Evolutionary conservation across 2,888 invertebrate species (phyloP).

Genomic region (Baccha elongata): DNA sequence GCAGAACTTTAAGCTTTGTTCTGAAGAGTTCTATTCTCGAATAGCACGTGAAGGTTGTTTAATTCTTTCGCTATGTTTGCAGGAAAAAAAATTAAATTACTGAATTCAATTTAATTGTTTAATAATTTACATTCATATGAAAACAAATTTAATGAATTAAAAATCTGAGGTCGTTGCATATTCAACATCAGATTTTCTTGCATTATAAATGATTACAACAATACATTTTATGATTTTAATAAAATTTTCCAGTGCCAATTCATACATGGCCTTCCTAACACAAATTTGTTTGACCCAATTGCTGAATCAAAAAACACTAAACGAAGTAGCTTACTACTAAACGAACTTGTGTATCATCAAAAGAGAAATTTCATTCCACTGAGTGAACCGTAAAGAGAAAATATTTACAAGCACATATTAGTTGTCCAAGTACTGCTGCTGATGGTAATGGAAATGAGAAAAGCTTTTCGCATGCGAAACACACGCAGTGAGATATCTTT

Average conservation of each 20-base stretch:
- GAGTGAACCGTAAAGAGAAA: conserved; percentile 40
- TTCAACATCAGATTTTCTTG: background rate
- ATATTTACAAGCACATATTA: background rate
- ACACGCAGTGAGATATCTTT: conserved; percentile 31
- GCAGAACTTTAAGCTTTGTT: conserved; percentile 35
- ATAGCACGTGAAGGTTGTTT: background rate
- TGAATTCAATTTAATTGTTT: background rate
- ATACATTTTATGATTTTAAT: conserved; percentile 45
- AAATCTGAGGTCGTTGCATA: background rate
- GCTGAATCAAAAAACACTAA: conserved; percentile 28
- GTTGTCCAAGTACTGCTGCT: background rate
- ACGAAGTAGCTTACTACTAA: background rate
- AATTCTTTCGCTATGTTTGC: background rate
- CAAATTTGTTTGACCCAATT: conserved; percentile 63
- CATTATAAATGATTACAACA: conserved; percentile 14
- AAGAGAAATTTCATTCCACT: conserved; percentile 37
- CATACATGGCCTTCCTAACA: conserved; percentile 60
- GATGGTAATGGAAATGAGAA: background rate
- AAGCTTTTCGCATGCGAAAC: conserved; percentile 62
- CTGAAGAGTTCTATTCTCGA: background rate
- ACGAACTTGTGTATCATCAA: background rate
- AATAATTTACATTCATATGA: background rate
- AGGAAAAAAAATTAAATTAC: too few species aligned
- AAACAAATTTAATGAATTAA: background rate
- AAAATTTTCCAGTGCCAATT: conserved; percentile 52